Evolutionary conservation across 64 coral and sea anemone species (phyloP).

Genomic region (Stylophora pistillata): DNA sequence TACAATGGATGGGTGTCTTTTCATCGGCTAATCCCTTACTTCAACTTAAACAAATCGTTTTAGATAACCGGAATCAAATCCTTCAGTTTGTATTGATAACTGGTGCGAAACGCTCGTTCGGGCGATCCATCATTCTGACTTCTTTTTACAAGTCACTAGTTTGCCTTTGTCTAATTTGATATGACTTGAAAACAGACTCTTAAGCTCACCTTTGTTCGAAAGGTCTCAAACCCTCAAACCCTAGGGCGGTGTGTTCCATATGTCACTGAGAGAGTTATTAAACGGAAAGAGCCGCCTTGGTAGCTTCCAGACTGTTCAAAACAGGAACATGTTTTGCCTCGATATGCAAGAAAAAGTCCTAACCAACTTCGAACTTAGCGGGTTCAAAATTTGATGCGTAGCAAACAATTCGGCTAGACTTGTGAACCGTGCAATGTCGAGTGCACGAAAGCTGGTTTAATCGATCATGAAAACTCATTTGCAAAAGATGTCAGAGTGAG

Average conservation of each 20-base stretch:
- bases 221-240: neutral
- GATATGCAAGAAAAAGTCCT: neutral
- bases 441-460: neutral
- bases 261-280: neutral
- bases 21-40: neutral
- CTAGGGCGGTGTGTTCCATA: neutral
- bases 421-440: neutral
- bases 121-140: neutral
- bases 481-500: neutral
- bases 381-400: no score
- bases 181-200: neutral
- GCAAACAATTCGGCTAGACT: neutral
- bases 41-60: slow-evolving; percentile 16
- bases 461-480: neutral
- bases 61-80: slow-evolving; percentile 1
- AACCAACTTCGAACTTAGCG: neutral
- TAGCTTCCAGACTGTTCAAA: neutral
- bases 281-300: neutral
- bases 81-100: neutral
- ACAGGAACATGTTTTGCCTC: neutral
- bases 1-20: slow-evolving; percentile 26
- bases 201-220: neutral
- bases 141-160: neutral
- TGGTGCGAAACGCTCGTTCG: neutral
- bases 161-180: neutral